Evolutionary conservation across 2,888 invertebrate genomes (phyloP).

Genomic region (Euplexia lucipara): DNA sequence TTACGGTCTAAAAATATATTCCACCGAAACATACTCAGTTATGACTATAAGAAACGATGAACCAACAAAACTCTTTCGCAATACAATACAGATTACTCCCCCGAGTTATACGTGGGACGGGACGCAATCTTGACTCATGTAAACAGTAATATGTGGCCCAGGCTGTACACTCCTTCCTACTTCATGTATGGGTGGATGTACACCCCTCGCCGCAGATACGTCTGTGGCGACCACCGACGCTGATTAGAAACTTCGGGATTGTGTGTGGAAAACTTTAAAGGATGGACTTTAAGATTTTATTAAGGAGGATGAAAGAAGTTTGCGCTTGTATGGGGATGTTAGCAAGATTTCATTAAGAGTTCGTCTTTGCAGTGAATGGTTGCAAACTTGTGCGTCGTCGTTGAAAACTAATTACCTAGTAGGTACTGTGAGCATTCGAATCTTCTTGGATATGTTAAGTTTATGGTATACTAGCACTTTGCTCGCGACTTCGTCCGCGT

Average conservation of each 20-base stretch:
- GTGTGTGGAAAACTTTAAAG: constrained; percentile 38
- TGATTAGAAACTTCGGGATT: constrained; percentile 56
- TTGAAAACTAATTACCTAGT: constrained; percentile 22
- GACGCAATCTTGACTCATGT: constrained; percentile 62
- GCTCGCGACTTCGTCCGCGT: no score
- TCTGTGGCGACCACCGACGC: constrained; percentile 34
- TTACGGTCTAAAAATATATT: constrained; percentile 1
- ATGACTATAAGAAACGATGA: constrained; percentile 34
- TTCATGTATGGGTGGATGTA: constrained; percentile 23
- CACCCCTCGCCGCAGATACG: constrained; percentile 37
- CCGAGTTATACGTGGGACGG: constrained; percentile 34
- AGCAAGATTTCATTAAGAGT: constrained; percentile 35
- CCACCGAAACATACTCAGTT: background rate
- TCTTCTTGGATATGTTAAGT: no score
- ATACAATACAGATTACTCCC: constrained; percentile 39
- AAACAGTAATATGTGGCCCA: constrained; percentile 64
- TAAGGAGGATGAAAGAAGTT: constrained; percentile 42
- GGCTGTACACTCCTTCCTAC: constrained; percentile 38
- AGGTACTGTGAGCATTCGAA: background rate
- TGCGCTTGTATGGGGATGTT: constrained; percentile 21
- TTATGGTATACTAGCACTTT: no score
- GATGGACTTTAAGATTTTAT: constrained; percentile 52
- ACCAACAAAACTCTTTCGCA: constrained; percentile 54
- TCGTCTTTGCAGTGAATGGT: constrained; percentile 16
- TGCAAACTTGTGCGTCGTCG: constrained; percentile 5